These are phyloP conservation scores for Atrichornis clamosus DNA, from an alignment of 2,113 vertebrate genomes.

Conservation along the genomic window DNA sequence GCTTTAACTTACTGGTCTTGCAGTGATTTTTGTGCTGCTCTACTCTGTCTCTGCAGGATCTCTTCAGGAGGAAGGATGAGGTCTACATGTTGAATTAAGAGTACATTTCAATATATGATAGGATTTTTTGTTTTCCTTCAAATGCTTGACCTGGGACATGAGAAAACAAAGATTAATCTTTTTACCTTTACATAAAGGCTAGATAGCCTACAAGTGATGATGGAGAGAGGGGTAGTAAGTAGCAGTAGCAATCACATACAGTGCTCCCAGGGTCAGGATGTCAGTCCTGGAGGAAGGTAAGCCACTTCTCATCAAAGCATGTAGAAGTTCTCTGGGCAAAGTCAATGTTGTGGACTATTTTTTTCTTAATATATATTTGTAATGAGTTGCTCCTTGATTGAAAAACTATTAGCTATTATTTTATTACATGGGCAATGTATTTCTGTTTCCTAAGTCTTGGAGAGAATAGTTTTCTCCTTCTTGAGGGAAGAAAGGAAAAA, in stretches of 20 bases:
- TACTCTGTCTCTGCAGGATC: not conserved
- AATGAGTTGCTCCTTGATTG: not conserved
- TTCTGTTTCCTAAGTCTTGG: not conserved
- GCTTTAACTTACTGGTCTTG: not conserved
- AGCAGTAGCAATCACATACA: rapidly evolving
- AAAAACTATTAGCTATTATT: not conserved
- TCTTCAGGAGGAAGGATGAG: not conserved
- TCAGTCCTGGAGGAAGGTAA: not conserved
- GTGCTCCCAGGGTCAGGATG: not conserved
- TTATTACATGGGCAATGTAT: not conserved
- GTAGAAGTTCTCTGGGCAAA: not conserved
- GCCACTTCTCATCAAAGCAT: not conserved
- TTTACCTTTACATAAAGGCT: not conserved
- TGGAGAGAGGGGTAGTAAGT: not conserved
- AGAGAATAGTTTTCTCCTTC: not conserved
- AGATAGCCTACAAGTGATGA: not conserved
- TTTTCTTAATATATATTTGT: not conserved
- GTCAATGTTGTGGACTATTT: not conserved
- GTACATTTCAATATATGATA: not conserved
- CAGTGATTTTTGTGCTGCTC: not conserved
- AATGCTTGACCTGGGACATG: not conserved
- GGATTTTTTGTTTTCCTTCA: not conserved
- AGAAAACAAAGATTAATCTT: not conserved
- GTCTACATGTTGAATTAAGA: not conserved
- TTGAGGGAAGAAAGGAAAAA: not conserved